A percentile compares a stretch with the other conserved stretches of the same genome.
phyloP scores from a whole-genome alignment of 2,888 invertebrate genomes.

The Eupithecia exiguata region DNA sequence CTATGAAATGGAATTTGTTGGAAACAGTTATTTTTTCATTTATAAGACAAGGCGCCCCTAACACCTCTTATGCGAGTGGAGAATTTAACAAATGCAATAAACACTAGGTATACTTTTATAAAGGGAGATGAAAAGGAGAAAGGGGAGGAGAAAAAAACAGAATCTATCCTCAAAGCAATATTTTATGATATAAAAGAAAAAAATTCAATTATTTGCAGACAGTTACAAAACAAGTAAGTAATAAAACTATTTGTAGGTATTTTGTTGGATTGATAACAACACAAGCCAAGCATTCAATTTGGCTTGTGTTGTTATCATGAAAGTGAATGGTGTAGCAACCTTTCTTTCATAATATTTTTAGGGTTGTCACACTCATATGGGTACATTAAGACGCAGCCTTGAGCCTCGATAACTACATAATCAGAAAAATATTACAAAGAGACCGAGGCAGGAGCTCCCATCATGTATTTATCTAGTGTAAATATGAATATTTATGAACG shows the following conservation, averaged over 20 bases:
- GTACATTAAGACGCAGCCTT: background rate
- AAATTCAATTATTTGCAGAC: background rate
- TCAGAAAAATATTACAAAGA: background rate
- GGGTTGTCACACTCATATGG: background rate
- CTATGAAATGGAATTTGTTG: background rate
- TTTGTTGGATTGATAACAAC: too few relatives aligned
- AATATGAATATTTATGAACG: background rate
- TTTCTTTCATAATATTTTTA: background rate
- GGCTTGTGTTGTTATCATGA: background rate
- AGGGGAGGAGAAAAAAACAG: too few relatives aligned
- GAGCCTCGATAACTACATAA: background rate
- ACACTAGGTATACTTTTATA: background rate
- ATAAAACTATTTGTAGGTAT: too few relatives aligned
- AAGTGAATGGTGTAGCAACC: background rate
- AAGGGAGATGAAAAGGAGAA: too few relatives aligned
- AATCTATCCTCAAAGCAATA: too few relatives aligned
- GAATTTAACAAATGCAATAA: background rate
- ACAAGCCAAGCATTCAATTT: too few relatives aligned
- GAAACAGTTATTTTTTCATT: too few relatives aligned
- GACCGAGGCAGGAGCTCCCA: background rate
- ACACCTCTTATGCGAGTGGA: background rate
- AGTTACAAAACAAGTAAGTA: too few relatives aligned
- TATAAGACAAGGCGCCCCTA: background rate
- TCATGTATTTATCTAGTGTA: background rate
- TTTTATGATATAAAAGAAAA: too few relatives aligned